These are phyloP conservation scores for Nixonia krombeini DNA, from an alignment of 1,140 invertebrate genomes.

Conservation along the genomic window DNA sequence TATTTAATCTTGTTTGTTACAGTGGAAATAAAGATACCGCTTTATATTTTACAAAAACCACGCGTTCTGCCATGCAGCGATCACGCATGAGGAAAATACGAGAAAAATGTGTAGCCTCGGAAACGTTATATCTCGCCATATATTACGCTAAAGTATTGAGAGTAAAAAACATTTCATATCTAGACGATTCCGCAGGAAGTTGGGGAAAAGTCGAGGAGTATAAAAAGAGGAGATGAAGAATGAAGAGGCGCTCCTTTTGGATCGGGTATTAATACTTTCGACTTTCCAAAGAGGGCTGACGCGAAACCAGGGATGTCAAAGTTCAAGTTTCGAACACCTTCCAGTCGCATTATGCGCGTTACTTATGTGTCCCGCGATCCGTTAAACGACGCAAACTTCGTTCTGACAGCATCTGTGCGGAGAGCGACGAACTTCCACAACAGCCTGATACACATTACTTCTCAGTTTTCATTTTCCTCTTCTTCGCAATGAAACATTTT, in stretches of 20 bases:
- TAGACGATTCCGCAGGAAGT: slow-evolving; percentile 17
- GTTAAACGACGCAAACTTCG: slow-evolving; percentile 45
- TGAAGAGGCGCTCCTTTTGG: slow-evolving; percentile 17
- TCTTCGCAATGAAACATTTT: slow-evolving; percentile 17
- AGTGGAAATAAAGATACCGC: too few species aligned
- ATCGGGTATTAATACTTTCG: slow-evolving; percentile 41
- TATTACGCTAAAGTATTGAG: slow-evolving; percentile 1
- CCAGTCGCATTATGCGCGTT: slow-evolving; percentile 37
- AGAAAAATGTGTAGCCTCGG: slow-evolving; percentile 4
- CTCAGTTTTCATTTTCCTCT: too few species aligned
- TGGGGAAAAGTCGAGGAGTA: not conserved
- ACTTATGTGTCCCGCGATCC: slow-evolving; percentile 40
- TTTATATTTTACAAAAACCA: too few species aligned
- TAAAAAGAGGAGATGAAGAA: slow-evolving; percentile 7
- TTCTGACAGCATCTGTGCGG: slow-evolving; percentile 36
- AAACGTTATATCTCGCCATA: slow-evolving; percentile 6
- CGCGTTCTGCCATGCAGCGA: too few species aligned
- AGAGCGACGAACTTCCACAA: slow-evolving; percentile 39
- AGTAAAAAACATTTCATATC: slow-evolving; percentile 23
- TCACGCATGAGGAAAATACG: too few species aligned
- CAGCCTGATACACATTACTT: slow-evolving; percentile 45
- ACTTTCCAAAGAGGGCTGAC: slow-evolving; percentile 15
- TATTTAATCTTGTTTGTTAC: too few species aligned
- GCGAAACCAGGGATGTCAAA: slow-evolving; percentile 22
- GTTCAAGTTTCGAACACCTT: slow-evolving; percentile 44